Evolutionary conservation across 2,888 invertebrate species (phyloP), one percentile per base, ranked within the genome.

Genomic region (Xiphydria camelus): DNA sequence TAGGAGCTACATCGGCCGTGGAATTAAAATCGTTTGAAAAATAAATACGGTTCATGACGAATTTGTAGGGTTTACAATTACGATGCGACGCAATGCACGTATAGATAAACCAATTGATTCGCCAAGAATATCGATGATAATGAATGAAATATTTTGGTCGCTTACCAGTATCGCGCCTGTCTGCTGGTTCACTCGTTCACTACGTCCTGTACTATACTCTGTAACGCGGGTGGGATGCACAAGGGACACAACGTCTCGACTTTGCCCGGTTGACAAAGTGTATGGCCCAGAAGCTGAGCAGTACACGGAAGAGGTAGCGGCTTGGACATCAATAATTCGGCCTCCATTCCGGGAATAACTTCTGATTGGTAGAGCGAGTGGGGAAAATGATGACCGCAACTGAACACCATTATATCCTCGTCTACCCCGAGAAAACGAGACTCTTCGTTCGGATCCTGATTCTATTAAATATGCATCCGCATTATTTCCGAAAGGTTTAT

Each of bases 351-450:
- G 14, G 75, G 65, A 40, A 75, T 57, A 23, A 64, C 54, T 49
- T 74, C 72, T 4, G 67, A 59, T 37, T 69, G 49, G 44, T 73
- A 75, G n/a, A 53, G 17, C 1, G 72, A 62, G 23, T 68, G 41
- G 38, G 68, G 66, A 48, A 66, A 75, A 45, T 73, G 67, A 45
- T 75, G 75, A 5, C 75, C 75, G 23, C 75, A 75, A 1, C 74
- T 75, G 25, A 75, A 75, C 29, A 75, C 61, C 61, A 73, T 67
- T 4, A 61, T 66, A 22, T 73, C 72, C 48, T 73, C 70, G 22
- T 70, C 61, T 2, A 57, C 54, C 5, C 58, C 62, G n/a, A 75
- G 60, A 23, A 75, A 66, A 38, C 64, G 55, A 5, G 66, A 57
- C 5, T 68, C 57, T 10, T 57, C 53, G 25, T 69, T 62, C 19